Evolutionary conservation across 2,797 vertebrate species (phyloP).

Genomic region (Dendrocincla fuliginosa): DNA sequence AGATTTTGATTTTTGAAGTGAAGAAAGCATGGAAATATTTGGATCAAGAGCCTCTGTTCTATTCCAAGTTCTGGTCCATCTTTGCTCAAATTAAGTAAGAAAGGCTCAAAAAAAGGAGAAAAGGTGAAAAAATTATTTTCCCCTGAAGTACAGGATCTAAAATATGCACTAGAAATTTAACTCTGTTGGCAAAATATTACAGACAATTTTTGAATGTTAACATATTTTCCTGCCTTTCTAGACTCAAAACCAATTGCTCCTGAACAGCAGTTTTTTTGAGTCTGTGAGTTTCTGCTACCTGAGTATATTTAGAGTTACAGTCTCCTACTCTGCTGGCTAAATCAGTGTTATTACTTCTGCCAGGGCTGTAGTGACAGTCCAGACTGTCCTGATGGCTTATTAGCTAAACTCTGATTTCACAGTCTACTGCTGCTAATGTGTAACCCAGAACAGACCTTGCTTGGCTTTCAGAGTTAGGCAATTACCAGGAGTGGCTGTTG

Average conservation of each 20-base stretch:
- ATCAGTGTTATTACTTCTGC: slow-evolving; percentile 4
- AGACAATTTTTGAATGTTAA: not conserved
- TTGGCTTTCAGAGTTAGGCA: not conserved
- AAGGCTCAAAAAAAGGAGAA: not conserved
- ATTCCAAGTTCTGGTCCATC: not conserved
- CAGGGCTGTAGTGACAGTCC: not conserved
- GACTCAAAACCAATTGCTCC: not conserved
- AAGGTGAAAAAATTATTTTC: not conserved
- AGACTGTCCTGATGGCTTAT: slow-evolving; percentile 4
- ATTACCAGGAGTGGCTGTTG: not conserved
- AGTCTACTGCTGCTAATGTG: not conserved
- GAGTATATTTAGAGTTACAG: not conserved
- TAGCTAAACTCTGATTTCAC: slow-evolving; percentile 33
- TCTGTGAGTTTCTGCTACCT: not conserved
- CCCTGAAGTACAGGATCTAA: not conserved
- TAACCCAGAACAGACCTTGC: not conserved
- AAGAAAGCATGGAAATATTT: not conserved
- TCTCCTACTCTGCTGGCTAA: not conserved
- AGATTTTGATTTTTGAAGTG: not conserved
- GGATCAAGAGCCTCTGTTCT: not conserved
- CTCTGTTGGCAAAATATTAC: not conserved
- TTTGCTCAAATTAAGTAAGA: not conserved
- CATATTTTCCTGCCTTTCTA: not conserved
- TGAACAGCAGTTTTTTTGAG: not conserved
- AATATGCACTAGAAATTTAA: not conserved